Evolutionary conservation across 1,140 invertebrate species (phyloP).

Genomic region (Eriocheir sinensis): DNA sequence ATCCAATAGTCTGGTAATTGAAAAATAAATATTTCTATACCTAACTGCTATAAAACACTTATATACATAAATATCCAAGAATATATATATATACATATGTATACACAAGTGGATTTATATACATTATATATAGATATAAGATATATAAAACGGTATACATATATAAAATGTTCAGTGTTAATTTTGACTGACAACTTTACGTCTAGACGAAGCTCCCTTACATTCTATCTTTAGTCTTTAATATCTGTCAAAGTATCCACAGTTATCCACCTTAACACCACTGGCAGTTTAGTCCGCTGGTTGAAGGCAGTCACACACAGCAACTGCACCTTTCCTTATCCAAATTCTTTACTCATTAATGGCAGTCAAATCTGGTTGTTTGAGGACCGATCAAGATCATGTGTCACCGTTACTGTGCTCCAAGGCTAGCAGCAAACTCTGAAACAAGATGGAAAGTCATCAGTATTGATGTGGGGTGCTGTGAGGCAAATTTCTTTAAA

Average conservation of each 20-base stretch:
- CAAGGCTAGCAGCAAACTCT: constrained; percentile 58
- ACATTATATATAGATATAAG: constrained; percentile 51
- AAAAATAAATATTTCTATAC: neutral
- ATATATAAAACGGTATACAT: constrained; percentile 45
- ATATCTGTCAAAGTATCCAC: constrained; percentile 28
- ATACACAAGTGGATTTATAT: constrained; percentile 33
- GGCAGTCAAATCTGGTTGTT: constrained; percentile 65
- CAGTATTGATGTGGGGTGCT: too few species aligned
- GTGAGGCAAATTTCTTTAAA: too few species aligned
- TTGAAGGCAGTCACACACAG: constrained; percentile 56
- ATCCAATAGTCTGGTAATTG: constrained; percentile 24
- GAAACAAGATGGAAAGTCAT: neutral
- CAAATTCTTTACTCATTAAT: constrained; percentile 63
- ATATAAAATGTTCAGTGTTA: constrained; percentile 18
- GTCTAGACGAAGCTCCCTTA: constrained; percentile 46
- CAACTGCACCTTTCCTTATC: constrained; percentile 64
- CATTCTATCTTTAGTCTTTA: constrained; percentile 52
- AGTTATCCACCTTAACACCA: constrained; percentile 51
- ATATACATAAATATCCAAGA: constrained; percentile 38
- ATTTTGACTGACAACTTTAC: constrained; percentile 37
- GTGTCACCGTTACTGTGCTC: constrained; percentile 23
- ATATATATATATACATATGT: constrained; percentile 58
- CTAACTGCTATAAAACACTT: constrained; percentile 42
- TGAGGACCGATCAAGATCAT: constrained; percentile 29
- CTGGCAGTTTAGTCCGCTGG: constrained; percentile 61